These are phyloP conservation scores for Apomyelois bistriatella DNA, from an alignment of 2,888 invertebrate species.

Conservation along the genomic window DNA sequence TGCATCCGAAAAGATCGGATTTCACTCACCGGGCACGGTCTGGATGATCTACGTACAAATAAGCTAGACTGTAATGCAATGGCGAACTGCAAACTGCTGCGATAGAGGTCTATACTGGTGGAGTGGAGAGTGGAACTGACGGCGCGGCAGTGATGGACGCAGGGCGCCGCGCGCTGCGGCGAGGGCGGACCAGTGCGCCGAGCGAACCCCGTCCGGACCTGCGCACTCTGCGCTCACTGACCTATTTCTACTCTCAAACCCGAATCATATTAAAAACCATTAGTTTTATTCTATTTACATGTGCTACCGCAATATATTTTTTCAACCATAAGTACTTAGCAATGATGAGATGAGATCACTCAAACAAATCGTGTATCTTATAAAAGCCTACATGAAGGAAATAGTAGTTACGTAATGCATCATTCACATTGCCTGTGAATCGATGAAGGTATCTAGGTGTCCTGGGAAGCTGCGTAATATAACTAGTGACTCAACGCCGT, in stretches of 20 bases:
- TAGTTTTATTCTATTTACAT: not conserved
- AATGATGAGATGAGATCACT: no score
- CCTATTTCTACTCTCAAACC: slow-evolving; percentile 45
- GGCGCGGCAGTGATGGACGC: slow-evolving; percentile 26
- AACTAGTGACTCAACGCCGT: not conserved
- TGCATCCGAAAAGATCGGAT: slow-evolving; percentile 17
- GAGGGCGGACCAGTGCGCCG: no score
- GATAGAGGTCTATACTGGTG: slow-evolving; percentile 41
- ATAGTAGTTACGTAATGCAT: slow-evolving; percentile 8
- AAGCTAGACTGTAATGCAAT: slow-evolving; percentile 31
- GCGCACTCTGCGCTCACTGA: slow-evolving; percentile 39
- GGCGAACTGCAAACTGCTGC: slow-evolving; percentile 40
- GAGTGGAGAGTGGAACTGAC: slow-evolving; percentile 29
- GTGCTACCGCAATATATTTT: no score
- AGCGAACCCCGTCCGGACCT: slow-evolving; percentile 38
- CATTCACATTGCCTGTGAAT: slow-evolving; percentile 5
- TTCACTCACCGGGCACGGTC: slow-evolving; percentile 56
- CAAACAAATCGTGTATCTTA: no score
- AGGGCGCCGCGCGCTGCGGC: slow-evolving; percentile 22
- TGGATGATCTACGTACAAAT: slow-evolving; percentile 44
- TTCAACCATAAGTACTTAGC: no score
- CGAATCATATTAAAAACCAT: slow-evolving; percentile 14
- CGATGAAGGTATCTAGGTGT: slow-evolving; percentile 16
- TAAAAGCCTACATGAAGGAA: not conserved
- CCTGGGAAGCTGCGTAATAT: slow-evolving; percentile 19